phyloP scores from a whole-genome alignment of 2,113 vertebrate genomes.

The Edolisoma coerulescens region DNA sequence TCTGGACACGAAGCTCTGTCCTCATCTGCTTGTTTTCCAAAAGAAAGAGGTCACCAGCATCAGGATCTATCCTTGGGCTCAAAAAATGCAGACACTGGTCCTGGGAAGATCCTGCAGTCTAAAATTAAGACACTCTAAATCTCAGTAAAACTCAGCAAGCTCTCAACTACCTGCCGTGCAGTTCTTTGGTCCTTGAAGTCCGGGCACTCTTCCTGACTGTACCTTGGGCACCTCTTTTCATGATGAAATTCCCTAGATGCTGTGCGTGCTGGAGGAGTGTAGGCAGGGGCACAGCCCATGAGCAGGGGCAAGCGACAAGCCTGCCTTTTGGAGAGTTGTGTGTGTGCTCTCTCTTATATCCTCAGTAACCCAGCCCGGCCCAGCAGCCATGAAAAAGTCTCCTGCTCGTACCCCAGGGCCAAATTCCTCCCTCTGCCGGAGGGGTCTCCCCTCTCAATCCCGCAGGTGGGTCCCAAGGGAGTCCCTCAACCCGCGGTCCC shows the following conservation, averaged over 20 bases:
- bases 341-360: neutral
- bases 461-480: accelerated
- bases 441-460: neutral
- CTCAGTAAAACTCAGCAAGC: neutral
- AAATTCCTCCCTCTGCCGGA: accelerated
- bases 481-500: accelerated
- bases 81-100: neutral
- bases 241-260: neutral
- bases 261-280: accelerated
- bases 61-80: neutral
- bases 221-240: neutral
- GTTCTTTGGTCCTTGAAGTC: neutral
- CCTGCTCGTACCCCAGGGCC: accelerated
- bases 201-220: accelerated
- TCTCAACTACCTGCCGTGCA: neutral
- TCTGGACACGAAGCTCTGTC: neutral
- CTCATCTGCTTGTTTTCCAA: neutral
- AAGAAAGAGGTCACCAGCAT: neutral
- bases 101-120: neutral
- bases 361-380: accelerated
- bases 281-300: neutral
- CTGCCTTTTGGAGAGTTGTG: neutral
- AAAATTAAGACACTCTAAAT: neutral
- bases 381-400: neutral
- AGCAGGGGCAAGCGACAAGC: accelerated